Evolutionary conservation across 2,888 invertebrate species (phyloP).

Genomic region (Stratiomys singularior): DNA sequence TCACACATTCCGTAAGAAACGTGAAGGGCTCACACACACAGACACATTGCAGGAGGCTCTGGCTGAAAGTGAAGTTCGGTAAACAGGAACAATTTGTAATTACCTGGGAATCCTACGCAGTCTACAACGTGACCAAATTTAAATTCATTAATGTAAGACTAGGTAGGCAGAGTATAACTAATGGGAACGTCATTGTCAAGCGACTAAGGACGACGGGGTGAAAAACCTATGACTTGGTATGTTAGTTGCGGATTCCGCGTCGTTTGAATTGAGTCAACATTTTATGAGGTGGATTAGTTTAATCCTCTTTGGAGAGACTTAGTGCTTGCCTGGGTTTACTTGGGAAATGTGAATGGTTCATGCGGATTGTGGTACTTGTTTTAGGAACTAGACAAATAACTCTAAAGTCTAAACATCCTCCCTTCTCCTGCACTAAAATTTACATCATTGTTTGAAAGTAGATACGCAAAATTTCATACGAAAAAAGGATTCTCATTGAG

Average conservation of each 20-base stretch:
- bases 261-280: constrained; percentile 8
- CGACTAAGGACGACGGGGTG: background rate
- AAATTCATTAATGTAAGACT: constrained; percentile 5
- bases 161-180: background rate
- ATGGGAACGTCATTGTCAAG: constrained; percentile 20
- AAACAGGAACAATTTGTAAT: constrained; percentile 12
- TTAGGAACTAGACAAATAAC: too few relatives aligned
- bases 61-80: background rate
- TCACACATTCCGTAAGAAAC: background rate
- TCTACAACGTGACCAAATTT: constrained; percentile 20
- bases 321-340: too few relatives aligned
- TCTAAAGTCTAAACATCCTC: too few relatives aligned
- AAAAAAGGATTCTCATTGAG: too few relatives aligned
- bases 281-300: background rate
- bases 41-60: background rate
- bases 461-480: too few relatives aligned
- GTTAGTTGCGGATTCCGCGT: background rate
- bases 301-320: background rate
- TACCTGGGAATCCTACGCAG: constrained; percentile 18
- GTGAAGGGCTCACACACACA: background rate
- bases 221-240: background rate
- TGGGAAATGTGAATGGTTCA: too few relatives aligned
- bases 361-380: too few relatives aligned
- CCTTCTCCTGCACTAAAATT: too few relatives aligned
- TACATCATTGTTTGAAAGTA: too few relatives aligned